These are phyloP conservation scores for Petrolisthes manimaculis DNA, from an alignment of 2,888 invertebrate species.

Conservation along the genomic window DNA sequence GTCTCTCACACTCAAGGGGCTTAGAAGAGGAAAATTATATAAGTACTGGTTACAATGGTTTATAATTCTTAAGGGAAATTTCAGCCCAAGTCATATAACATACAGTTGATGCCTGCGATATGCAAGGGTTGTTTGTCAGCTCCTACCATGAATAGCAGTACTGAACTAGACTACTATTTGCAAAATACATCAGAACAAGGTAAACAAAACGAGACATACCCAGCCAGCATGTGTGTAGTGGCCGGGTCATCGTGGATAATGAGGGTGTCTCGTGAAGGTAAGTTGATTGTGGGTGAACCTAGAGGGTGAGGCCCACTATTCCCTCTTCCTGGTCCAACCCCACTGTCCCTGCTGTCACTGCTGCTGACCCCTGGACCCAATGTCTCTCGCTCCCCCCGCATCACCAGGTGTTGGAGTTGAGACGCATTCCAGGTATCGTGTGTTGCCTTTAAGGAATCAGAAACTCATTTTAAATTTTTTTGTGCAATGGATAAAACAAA, in stretches of 20 bases:
- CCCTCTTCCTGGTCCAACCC: conserved; percentile 37
- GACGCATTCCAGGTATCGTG: conserved; percentile 75
- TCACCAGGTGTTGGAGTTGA: conserved; percentile 69
- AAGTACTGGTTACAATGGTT: not conserved
- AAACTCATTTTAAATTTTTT: no score
- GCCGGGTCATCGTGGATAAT: conserved; percentile 65
- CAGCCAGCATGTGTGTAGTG: conserved; percentile 9
- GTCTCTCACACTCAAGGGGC: conserved; percentile 67
- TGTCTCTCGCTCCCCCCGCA: conserved; percentile 47
- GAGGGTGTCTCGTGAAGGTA: conserved; percentile 64
- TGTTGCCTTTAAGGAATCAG: conserved; percentile 71
- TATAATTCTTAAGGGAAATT: not conserved
- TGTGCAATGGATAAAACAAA: conserved; percentile 16
- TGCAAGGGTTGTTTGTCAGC: no score
- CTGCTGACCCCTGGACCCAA: conserved; percentile 50
- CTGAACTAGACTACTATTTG: no score
- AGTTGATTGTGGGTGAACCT: conserved; percentile 64
- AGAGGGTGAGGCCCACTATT: conserved; percentile 16
- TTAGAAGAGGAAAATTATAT: conserved; percentile 66
- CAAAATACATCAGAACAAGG: no score
- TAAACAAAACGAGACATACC: not conserved
- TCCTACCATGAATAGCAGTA: no score
- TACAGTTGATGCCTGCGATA: no score
- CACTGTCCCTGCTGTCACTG: conserved; percentile 54
- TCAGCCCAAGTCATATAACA: not conserved